Evolutionary conservation across 2,888 invertebrate species (phyloP).

Genomic region (Coleophora deauratella): DNA sequence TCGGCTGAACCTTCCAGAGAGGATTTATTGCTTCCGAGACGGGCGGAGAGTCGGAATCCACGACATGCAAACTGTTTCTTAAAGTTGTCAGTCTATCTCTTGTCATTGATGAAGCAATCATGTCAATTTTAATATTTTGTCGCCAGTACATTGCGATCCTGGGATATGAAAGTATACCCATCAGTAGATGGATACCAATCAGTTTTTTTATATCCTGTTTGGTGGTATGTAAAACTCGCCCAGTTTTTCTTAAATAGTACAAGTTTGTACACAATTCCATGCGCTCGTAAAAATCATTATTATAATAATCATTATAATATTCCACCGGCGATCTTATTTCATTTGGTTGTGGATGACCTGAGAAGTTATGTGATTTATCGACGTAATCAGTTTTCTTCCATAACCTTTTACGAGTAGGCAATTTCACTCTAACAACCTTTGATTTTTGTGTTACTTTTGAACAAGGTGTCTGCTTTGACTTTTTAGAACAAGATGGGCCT

Average conservation of each 20-base stretch:
- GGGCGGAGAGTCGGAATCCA: slow-evolving; percentile 1
- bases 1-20: slow-evolving; percentile 18
- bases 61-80: slow-evolving; percentile 2
- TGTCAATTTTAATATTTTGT: slow-evolving; percentile 1
- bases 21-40: slow-evolving; percentile 2
- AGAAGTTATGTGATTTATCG: slow-evolving; percentile 4
- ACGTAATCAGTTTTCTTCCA: slow-evolving; percentile 2
- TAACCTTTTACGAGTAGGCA: not conserved
- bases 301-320: slow-evolving; percentile 8
- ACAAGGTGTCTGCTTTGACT: not conserved
- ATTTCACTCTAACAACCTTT: no score
- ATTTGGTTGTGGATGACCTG: not conserved
- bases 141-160: slow-evolving; percentile 11
- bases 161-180: slow-evolving; percentile 10
- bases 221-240: slow-evolving; percentile 4
- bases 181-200: slow-evolving; percentile 7
- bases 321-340: slow-evolving; percentile 6
- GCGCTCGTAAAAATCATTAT: slow-evolving; percentile 9
- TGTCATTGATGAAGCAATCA: slow-evolving; percentile 5
- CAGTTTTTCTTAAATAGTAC: slow-evolving; percentile 10
- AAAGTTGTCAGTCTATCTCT: slow-evolving; percentile 5
- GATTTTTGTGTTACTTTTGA: not conserved
- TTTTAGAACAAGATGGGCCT: not conserved
- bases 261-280: slow-evolving; percentile 9
- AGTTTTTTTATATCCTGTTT: slow-evolving; percentile 8